Conservation (phyloP, 2,888 invertebrate genomes). For the Sesia apiformis region DNA sequence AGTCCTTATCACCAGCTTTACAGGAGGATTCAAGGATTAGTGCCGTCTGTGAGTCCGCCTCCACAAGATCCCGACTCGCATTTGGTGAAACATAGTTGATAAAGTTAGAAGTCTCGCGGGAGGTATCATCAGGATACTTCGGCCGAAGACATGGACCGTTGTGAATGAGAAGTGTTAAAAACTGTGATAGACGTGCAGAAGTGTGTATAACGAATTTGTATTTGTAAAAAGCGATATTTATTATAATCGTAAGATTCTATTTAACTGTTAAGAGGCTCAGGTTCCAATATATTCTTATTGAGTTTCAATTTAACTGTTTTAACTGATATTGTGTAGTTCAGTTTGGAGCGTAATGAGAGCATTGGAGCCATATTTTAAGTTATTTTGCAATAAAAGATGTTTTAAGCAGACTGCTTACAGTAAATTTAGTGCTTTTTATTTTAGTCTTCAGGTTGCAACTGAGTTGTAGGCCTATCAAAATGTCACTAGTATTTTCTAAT, state of each 20-base stretch:
- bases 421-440: too few species aligned
- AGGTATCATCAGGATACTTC: slow-evolving; percentile 13
- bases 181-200: slow-evolving; percentile 48
- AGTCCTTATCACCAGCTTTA: slow-evolving; percentile 57
- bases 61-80: slow-evolving; percentile 48
- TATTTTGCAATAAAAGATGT: slow-evolving; percentile 56
- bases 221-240: slow-evolving; percentile 64
- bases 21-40: slow-evolving; percentile 59
- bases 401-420: slow-evolving; percentile 17
- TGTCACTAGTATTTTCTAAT: too few species aligned
- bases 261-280: slow-evolving; percentile 53
- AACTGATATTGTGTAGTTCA: background rate
- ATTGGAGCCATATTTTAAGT: slow-evolving; percentile 19
- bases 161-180: slow-evolving; percentile 14
- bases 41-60: slow-evolving; percentile 43
- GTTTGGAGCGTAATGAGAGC: background rate
- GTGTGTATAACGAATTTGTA: slow-evolving; percentile 35
- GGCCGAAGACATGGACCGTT: slow-evolving; percentile 9
- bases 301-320: background rate
- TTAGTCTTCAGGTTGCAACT: too few species aligned
- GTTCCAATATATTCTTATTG: background rate
- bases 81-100: slow-evolving; percentile 73
- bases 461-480: too few species aligned
- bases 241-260: slow-evolving; percentile 62
- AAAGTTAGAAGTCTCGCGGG: slow-evolving; percentile 10